phyloP scores from a whole-genome alignment of 2,113 vertebrate species.

The Protobothrops mucrosquamatus region DNA sequence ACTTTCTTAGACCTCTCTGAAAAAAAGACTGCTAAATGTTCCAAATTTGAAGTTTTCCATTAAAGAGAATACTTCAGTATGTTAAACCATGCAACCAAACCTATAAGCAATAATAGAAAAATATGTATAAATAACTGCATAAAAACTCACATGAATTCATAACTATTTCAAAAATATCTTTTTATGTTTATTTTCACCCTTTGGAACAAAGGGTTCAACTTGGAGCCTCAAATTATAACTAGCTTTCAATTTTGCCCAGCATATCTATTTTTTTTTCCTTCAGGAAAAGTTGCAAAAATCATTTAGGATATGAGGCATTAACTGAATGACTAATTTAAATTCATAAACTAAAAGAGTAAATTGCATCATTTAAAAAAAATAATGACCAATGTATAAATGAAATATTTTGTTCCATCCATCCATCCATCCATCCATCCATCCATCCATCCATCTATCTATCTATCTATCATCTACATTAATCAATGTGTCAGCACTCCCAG shows the following conservation, averaged over 20 bases:
- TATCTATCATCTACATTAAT: background rate
- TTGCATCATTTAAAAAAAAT: background rate
- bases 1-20: background rate
- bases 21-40: background rate
- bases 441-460: too few relatives aligned
- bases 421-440: too few relatives aligned
- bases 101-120: background rate
- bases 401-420: background rate
- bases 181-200: background rate
- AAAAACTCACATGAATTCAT: background rate
- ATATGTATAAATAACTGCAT: background rate
- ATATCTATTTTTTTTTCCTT: background rate
- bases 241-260: background rate
- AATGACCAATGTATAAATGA: background rate
- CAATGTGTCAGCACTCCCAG: background rate
- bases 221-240: background rate
- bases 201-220: background rate
- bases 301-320: background rate
- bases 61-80: background rate
- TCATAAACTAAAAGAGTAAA: background rate
- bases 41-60: background rate
- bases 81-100: background rate
- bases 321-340: background rate
- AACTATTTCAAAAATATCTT: background rate
- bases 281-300: background rate